Conservation (phyloP, 1,140 invertebrate species). For the Venustaconcha ellipsiformis region DNA sequence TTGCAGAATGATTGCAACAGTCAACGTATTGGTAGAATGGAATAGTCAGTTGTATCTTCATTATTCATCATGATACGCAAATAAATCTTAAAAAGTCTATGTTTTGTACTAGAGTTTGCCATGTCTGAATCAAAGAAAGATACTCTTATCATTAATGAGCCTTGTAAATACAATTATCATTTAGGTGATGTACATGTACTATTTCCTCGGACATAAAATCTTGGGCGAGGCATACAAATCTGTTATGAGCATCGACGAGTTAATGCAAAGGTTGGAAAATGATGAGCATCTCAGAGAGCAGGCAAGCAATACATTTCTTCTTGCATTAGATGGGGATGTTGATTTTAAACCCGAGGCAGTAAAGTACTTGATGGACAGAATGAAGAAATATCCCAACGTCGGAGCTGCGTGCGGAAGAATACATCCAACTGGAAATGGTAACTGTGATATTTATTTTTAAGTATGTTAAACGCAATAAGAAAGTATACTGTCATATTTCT, state of each 20-base stretch:
- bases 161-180: no score
- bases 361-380: slow-evolving; percentile 70
- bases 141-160: no score
- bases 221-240: neutral
- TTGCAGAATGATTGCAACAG: no score
- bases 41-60: no score
- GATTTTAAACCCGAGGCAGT: slow-evolving; percentile 72
- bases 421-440: slow-evolving; percentile 67
- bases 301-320: slow-evolving; percentile 72
- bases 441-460: neutral
- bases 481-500: neutral
- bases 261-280: slow-evolving; percentile 10
- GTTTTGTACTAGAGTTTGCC: no score
- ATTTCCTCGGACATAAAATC: slow-evolving; percentile 56
- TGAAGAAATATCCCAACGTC: slow-evolving; percentile 71
- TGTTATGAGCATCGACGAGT: neutral
- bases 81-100: no score
- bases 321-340: slow-evolving; percentile 73
- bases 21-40: no score
- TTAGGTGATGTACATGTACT: slow-evolving; percentile 77
- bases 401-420: slow-evolving; percentile 73
- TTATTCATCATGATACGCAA: no score
- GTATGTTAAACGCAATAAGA: neutral
- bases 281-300: slow-evolving; percentile 94
- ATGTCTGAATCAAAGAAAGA: no score